These are phyloP conservation scores for Pristionchus entomophagus DNA, from an alignment of 2,888 invertebrate species.

Conservation along the genomic window DNA sequence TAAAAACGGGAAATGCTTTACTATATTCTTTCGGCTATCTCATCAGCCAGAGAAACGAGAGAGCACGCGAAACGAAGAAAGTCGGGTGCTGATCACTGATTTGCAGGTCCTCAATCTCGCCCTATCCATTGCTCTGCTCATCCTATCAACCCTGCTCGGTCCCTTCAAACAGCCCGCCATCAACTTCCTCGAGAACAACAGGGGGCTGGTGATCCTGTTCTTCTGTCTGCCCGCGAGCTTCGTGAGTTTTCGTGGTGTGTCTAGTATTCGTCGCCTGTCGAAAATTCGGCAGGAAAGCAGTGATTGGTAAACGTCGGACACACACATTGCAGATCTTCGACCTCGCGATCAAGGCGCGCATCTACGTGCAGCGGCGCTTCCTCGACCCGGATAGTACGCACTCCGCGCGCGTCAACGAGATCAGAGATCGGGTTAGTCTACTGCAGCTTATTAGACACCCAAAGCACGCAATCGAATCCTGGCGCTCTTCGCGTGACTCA, in stretches of 20 bases:
- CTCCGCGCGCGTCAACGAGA: conserved; percentile 67
- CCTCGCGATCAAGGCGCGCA: conserved; percentile 61
- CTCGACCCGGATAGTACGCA: conserved; percentile 61
- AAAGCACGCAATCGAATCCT: neutral
- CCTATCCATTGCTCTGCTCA: neutral
- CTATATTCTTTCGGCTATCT: too few relatives aligned
- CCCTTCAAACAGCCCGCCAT: conserved; percentile 45
- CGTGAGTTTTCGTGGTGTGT: conserved; percentile 71
- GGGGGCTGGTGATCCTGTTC: conserved; percentile 80
- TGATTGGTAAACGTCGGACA: neutral
- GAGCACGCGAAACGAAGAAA: too few relatives aligned
- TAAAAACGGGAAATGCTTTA: too few relatives aligned
- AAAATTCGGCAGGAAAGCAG: neutral
- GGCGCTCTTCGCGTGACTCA: neutral
- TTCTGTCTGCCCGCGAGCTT: conserved; percentile 84
- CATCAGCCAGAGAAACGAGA: too few relatives aligned
- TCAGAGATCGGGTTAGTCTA: conserved; percentile 53
- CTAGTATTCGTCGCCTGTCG: neutral
- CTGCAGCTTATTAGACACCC: neutral
- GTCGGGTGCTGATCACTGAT: too few relatives aligned
- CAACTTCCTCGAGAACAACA: conserved; percentile 66
- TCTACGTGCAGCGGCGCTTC: conserved; percentile 63
- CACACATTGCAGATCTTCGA: conserved; percentile 67
- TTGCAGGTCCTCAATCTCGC: neutral
- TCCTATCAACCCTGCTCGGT: neutral